Evolutionary conservation across 2,113 vertebrate genomes (phyloP).

Genomic region (Vidua macroura): DNA sequence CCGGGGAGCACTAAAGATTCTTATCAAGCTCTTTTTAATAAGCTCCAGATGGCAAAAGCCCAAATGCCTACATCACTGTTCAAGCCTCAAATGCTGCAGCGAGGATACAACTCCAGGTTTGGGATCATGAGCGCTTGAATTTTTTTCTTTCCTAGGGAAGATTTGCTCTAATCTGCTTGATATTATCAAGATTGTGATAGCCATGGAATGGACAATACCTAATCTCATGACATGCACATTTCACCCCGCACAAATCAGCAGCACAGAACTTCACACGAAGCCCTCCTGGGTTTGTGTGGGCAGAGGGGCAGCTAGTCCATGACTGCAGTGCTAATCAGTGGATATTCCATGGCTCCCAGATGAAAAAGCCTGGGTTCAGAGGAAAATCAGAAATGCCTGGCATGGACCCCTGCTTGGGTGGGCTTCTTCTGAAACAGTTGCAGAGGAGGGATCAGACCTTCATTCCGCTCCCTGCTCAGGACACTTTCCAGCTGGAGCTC

Average conservation of each 20-base stretch:
- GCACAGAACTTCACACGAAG: slow-evolving; percentile 11
- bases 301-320: slow-evolving; percentile 13
- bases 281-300: slow-evolving; percentile 4
- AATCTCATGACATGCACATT: slow-evolving; percentile 2
- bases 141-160: slow-evolving; percentile 31
- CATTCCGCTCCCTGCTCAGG: not conserved
- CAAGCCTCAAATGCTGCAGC: slow-evolving; percentile 8
- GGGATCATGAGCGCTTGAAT: not conserved
- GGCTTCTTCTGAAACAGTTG: slow-evolving; percentile 14
- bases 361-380: slow-evolving; percentile 36
- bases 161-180: not conserved
- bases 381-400: slow-evolving; percentile 52
- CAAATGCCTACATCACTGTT: slow-evolving; percentile 54
- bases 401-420: slow-evolving; percentile 46
- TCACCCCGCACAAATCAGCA: not conserved
- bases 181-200: not conserved
- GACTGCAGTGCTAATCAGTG: slow-evolving; percentile 22
- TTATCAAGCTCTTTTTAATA: slow-evolving; percentile 62
- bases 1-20: slow-evolving; percentile 53
- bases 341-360: slow-evolving; percentile 25
- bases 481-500: slow-evolving; percentile 17
- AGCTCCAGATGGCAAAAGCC: slow-evolving; percentile 59
- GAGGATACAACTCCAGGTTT: not conserved
- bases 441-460: not conserved
- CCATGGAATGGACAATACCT: not conserved